Percentiles rank a stretch among this genome's conserved stretches.
These are phyloP conservation scores for Ichneumon xanthorius DNA, from an alignment of 2,888 invertebrate species.

Conservation along the genomic window DNA sequence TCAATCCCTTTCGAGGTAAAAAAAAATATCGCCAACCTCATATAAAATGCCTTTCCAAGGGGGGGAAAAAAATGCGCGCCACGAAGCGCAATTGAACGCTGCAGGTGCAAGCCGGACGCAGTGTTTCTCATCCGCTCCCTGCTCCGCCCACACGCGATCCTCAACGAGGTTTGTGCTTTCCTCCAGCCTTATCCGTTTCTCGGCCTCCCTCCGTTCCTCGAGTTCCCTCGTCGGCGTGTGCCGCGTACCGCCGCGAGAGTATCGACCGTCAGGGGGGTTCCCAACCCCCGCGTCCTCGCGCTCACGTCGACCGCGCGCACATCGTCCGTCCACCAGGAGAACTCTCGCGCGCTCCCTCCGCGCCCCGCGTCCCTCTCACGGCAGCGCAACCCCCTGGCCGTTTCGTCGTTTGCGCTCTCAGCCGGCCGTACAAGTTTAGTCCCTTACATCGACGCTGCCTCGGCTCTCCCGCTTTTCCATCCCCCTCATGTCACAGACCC, in stretches of 20 bases:
- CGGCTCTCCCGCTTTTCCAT: slow-evolving; percentile 23
- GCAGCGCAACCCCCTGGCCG: slow-evolving; percentile 63
- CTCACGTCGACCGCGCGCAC: slow-evolving; percentile 54
- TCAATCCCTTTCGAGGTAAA: neutral
- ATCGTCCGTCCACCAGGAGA: slow-evolving; percentile 25
- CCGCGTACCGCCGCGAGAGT: slow-evolving; percentile 68
- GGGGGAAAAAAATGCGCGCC: slow-evolving; percentile 14
- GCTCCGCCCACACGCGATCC: slow-evolving; percentile 13
- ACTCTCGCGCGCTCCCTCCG: neutral
- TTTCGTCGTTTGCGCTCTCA: slow-evolving; percentile 65
- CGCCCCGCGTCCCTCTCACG: slow-evolving; percentile 24
- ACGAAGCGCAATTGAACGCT: slow-evolving; percentile 38
- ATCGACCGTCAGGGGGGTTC: slow-evolving; percentile 70
- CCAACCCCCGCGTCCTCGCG: slow-evolving; percentile 56
- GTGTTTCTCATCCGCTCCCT: slow-evolving; percentile 54
- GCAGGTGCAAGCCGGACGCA: slow-evolving; percentile 39
- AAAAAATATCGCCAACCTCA: neutral
- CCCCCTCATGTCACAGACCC: slow-evolving; percentile 36
- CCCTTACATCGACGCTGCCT: slow-evolving; percentile 54
- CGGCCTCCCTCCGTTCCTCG: slow-evolving; percentile 41
- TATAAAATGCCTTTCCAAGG: neutral
- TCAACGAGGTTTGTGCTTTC: slow-evolving; percentile 4
- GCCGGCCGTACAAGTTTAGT: slow-evolving; percentile 63
- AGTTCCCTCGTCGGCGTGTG: slow-evolving; percentile 58
- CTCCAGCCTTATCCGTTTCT: slow-evolving; percentile 24